Evolutionary conservation across 1,140 invertebrate species (phyloP), one percentile per base, ranked within the genome.

Genomic region (Drosophila sp.): DNA sequence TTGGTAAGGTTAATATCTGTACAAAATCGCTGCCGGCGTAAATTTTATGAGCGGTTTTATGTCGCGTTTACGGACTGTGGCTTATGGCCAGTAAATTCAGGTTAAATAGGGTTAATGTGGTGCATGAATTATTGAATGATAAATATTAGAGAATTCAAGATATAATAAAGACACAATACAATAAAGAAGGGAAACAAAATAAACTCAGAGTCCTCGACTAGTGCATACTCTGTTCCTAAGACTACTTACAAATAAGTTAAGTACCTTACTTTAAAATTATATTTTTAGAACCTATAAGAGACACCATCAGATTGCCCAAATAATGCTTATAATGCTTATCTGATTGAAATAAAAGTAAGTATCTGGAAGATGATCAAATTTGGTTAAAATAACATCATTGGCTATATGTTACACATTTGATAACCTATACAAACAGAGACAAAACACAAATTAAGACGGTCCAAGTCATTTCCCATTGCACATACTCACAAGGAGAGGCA

Each of bases 91-190:
- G 80, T 38, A 38, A 38, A 13, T 13, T 38, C 36, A 38, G 36
- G 80, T 83, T 83, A 83, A 82, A 53, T 51, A 82, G 80, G 80
- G 80, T 76, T 82, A 82, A 82, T 82, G 48, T 59, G 61, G 64
- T 78, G 75, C 50, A 40, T 38, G 9, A 41, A 32, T 43, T 53
- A 66, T 29, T 18, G 38, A 58, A 56, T 38, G 8, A 29, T 21
- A 51, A 7, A 29, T 21, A 51, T 2, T 32, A 9, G 2, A 46
- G 4, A 43, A 43, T 43, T 21, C 13, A n/a, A 38, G 58, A 18
- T 50, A 7, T 32, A 8, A 62, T 21, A 14, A 50, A 27, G 25
- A 7, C 11, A 50, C 2, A 50, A 50, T 46, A 50, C 11, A 21
- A 21, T 21, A 21, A 48, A 7, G n/a, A 13, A 38, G 0, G 14